Conservation (phyloP, 2,113 vertebrate genomes). For the Vidua chalybeata region DNA sequence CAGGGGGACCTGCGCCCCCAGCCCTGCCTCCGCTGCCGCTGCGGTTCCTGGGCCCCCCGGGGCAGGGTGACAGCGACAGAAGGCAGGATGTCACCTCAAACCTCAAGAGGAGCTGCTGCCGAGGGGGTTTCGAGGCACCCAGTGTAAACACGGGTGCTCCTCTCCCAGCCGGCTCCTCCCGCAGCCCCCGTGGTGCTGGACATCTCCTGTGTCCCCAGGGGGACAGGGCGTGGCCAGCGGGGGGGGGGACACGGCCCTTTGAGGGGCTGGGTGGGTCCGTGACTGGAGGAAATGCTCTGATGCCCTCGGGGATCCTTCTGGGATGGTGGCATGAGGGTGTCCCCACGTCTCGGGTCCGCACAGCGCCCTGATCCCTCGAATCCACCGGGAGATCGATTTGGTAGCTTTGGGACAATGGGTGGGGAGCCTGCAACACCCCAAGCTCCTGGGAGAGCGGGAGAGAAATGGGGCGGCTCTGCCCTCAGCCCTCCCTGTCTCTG, state of each 20-base stretch:
- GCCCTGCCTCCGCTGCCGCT: neutral
- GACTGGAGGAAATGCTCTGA: neutral
- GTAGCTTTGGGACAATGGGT: neutral
- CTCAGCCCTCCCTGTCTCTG: neutral
- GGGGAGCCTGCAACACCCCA: neutral
- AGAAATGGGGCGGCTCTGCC: neutral
- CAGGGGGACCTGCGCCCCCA: neutral
- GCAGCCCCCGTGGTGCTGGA: fast-evolving
- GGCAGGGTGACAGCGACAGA: neutral
- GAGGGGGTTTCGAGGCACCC: neutral
- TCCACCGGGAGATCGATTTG: fast-evolving
- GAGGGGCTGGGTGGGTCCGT: fast-evolving
- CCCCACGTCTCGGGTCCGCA: neutral
- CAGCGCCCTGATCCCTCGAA: fast-evolving
- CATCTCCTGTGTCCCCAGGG: fast-evolving
- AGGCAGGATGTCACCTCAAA: conserved; percentile 66
- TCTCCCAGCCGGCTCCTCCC: neutral
- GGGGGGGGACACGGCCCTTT: fast-evolving
- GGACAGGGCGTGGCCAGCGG: fast-evolving
- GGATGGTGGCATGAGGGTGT: fast-evolving
- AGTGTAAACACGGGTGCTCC: neutral
- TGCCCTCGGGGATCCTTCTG: neutral
- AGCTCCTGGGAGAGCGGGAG: fast-evolving
- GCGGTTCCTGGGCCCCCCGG: conserved; percentile 29
- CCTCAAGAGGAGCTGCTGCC: conserved; percentile 39